Evolutionary conservation across 2,888 invertebrate genomes (phyloP), one percentile per base, ranked within the genome.

Genomic region (Plebejus anna): DNA sequence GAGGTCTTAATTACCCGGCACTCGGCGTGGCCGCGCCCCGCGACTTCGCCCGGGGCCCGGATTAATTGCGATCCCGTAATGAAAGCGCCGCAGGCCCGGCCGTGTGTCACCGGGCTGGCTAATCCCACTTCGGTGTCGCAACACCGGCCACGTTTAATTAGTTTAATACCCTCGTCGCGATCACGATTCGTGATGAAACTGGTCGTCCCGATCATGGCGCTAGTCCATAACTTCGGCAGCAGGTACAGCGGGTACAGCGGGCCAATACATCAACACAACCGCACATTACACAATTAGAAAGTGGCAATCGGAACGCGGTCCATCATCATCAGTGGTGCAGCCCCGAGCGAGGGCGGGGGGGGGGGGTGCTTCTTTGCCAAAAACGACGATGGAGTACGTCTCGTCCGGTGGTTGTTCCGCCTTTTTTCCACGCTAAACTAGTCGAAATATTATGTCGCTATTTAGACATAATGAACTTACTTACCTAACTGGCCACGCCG

Each of bases 1-100:
- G n/a, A 70, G 57, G 73, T 66, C 75, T 73, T 75, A 75, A 77
- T 76, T 76, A 75, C 77, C 71, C 47, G 47, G 47, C 47, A 47
- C 47, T 47, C 47, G 76, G 51, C 70, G 2, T 16, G 5, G 70
- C 38, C 51, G 70, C 57, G 57, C 61, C 71, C 77, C 61, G 75
- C 36, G 71, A 71, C 76, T 61, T 32, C 61, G 61, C 61, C 28
- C 61, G 61, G 61, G 61, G 61, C 61, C 28, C 28, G 28, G 61
- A 28, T 61, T 61, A 61, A 61, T 28, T 61, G 61, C 61, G 11
- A 61, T 59, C 61, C 61, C 61, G 28, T 61, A 61, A 61, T 61
- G 61, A 28, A 61, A 28, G 11, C 61, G 61, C 61, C 61, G 61
- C 11, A 28, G 28, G 61, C 61, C 59, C 61, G 61, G 61, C 9